Evolutionary conservation across 1,140 invertebrate species (phyloP), one percentile per base, ranked within the genome.

Genomic region (Psilanteris sp.): DNA sequence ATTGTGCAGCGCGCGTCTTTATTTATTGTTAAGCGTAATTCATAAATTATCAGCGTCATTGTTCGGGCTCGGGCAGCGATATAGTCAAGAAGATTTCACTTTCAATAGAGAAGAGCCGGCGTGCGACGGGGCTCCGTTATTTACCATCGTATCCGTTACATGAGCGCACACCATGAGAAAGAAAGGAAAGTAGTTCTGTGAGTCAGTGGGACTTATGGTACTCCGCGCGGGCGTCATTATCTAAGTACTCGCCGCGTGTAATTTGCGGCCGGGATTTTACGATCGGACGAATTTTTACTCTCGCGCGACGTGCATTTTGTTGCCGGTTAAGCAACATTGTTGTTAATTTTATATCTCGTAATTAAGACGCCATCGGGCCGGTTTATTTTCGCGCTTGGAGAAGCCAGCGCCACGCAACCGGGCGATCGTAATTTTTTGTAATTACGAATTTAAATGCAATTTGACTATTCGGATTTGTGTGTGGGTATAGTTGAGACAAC

Each of bases 121-220:
- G 85, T 80, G 80, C 86, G 86, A 87, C 85, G 85, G 85, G 55
- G 57, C 75, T 68, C 80, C 77, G 76, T 79, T 79, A 77, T 52
- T 54, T 54, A 46, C 79, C 39, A 50, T 61, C 62, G 67, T 62
- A 74, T 18, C 54, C 77, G 66, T 67, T 72, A 71, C 34, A 67
- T 66, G 59, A 68, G 52, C 68, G 36, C 50, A 57, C 68, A 71
- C 54, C 62, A 71, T 71, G 83, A 79, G 82, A 84, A 81, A 85
- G 82, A 85, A 85, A 82, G 83, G 84, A 87, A 86, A 86, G 84
- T 86, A 84, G 84, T 85, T 88, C 83, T 87, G 76, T 86, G 83
- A 88, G 86, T 87, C 86, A 88, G 83, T 88, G 84, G 85, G 85
- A 80, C 85, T 87, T 85, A 80, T 82, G 59, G 66, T 71, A 78